A percentile compares a stretch with the other conserved stretches of the same genome.
These are phyloP conservation scores for Spizaetus ornatus DNA, from an alignment of 2,113 vertebrate species.

Conservation along the genomic window DNA sequence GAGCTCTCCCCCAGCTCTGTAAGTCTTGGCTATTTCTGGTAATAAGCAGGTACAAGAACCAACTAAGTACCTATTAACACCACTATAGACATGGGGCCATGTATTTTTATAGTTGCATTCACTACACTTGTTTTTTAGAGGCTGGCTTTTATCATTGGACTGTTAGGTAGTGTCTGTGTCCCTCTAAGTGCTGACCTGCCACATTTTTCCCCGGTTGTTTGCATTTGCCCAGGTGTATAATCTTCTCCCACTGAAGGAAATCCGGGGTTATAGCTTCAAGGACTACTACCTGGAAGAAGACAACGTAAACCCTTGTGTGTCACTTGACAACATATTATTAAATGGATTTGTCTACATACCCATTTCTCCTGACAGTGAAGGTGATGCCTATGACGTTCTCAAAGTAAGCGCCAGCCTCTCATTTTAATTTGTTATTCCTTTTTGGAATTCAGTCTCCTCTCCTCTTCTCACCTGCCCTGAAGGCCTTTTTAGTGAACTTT, in stretches of 20 bases:
- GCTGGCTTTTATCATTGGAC: neutral
- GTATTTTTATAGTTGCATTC: neutral
- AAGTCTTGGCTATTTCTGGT: neutral
- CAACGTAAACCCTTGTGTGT: neutral
- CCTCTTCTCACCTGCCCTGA: neutral
- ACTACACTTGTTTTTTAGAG: neutral
- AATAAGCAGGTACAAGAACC: neutral
- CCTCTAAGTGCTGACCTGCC: neutral
- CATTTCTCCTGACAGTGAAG: neutral
- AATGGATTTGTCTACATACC: slow-evolving; percentile 56
- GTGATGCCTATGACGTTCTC: slow-evolving; percentile 64
- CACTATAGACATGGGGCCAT: neutral
- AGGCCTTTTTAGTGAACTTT: neutral
- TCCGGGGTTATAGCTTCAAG: slow-evolving; percentile 22
- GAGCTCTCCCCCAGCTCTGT: slow-evolving; percentile 72
- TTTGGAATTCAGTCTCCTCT: neutral
- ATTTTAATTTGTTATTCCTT: neutral
- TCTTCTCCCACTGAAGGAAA: slow-evolving; percentile 61
- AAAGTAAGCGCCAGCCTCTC: slow-evolving; percentile 35
- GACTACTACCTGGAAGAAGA: slow-evolving; percentile 2
- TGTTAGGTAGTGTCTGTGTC: neutral
- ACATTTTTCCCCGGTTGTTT: neutral
- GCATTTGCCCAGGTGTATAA: slow-evolving; percentile 58
- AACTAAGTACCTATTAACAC: neutral
- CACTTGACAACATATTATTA: neutral